phyloP scores from a whole-genome alignment of 2,888 invertebrate genomes.

The Hirtodrosophila histrioides region DNA sequence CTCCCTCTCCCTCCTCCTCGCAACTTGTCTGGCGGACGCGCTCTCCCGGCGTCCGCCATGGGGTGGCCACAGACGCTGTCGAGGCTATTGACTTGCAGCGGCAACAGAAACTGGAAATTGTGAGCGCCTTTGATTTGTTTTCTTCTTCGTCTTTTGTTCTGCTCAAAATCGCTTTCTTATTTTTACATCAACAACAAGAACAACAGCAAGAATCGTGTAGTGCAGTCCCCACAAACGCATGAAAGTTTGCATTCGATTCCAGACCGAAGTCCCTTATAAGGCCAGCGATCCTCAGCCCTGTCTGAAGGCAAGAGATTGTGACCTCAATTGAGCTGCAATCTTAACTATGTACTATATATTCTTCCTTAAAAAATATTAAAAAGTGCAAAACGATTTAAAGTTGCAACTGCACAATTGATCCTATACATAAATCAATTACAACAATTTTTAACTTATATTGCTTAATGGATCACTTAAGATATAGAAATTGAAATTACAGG shows the following conservation, averaged over 20 bases:
- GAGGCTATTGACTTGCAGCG: slow-evolving; percentile 72
- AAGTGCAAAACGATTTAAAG: background rate
- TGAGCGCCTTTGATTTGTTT: slow-evolving; percentile 50
- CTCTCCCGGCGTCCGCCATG: slow-evolving; percentile 41
- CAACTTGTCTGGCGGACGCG: slow-evolving; percentile 46
- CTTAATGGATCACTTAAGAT: too few relatives aligned
- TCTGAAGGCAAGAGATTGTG: slow-evolving; percentile 8
- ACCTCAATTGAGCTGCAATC: slow-evolving; percentile 37
- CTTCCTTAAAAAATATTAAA: slow-evolving; percentile 11
- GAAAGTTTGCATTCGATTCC: slow-evolving; percentile 12
- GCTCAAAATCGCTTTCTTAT: slow-evolving; percentile 37
- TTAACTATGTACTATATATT: background rate
- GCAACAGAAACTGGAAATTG: slow-evolving; percentile 69
- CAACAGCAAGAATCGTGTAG: slow-evolving; percentile 5
- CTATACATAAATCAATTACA: slow-evolving; percentile 27
- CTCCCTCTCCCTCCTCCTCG: slow-evolving; percentile 13
- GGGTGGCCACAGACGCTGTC: slow-evolving; percentile 53
- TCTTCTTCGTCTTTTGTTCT: slow-evolving; percentile 44
- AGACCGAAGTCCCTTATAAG: slow-evolving; percentile 9
- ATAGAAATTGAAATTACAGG: too few relatives aligned
- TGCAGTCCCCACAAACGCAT: slow-evolving; percentile 28
- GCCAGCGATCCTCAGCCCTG: slow-evolving; percentile 35
- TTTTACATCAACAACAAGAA: slow-evolving; percentile 20
- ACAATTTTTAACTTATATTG: background rate
- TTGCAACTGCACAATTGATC: slow-evolving; percentile 10